A percentile compares a stretch with the other conserved stretches of the same genome.
phyloP scores from a whole-genome alignment of 2,113 vertebrate species.

The Sceloporus tristichus region DNA sequence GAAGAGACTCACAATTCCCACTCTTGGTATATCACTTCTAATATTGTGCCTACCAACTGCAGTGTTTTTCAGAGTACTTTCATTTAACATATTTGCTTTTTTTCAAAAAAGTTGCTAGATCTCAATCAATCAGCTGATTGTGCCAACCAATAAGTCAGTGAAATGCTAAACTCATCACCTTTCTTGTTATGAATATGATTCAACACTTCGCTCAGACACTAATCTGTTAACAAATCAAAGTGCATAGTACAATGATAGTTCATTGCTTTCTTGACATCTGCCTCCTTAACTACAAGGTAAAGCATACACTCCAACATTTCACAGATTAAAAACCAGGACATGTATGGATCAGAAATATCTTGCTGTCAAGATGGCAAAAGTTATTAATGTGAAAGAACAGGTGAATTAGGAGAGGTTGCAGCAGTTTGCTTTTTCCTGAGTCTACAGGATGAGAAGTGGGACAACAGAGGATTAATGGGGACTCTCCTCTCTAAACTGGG shows the following conservation, averaged over 20 bases:
- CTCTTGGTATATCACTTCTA: no score
- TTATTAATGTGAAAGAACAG: no score
- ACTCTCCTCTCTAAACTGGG: no score
- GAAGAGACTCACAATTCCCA: not conserved
- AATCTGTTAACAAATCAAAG: not conserved
- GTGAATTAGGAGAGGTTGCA: no score
- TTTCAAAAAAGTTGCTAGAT: not conserved
- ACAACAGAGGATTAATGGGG: no score
- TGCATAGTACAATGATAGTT: not conserved
- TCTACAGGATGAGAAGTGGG: no score
- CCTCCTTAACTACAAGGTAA: not conserved
- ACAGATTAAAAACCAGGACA: no score
- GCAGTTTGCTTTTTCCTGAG: no score
- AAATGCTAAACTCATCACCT: not conserved
- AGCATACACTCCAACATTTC: not conserved
- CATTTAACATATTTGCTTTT: not conserved
- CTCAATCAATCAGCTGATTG: not conserved
- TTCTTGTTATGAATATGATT: not conserved
- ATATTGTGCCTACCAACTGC: not conserved
- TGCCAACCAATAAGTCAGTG: not conserved
- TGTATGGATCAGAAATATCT: no score
- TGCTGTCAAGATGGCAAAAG: no score
- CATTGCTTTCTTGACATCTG: not conserved
- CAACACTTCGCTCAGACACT: not conserved
- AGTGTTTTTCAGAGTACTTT: not conserved